Percentiles rank a stretch among this genome's conserved stretches.
phyloP scores from a whole-genome alignment of 1,140 invertebrate genomes.

The Heliothis subflexa region DNA sequence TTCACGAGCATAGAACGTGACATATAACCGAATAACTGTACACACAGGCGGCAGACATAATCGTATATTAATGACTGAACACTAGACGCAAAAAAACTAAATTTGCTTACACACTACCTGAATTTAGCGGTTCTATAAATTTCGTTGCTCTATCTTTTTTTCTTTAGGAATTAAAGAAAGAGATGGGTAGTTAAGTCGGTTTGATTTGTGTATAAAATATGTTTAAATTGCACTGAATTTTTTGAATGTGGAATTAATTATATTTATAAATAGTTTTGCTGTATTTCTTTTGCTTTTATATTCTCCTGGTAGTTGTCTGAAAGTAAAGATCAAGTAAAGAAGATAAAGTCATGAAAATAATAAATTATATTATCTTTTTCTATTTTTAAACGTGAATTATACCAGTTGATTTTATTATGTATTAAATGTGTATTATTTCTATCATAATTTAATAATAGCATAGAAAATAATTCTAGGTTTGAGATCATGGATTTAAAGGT shows the following conservation, averaged over 20 bases:
- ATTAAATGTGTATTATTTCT: too few relatives aligned
- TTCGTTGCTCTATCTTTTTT: background rate
- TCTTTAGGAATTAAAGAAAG: background rate
- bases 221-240: background rate
- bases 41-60: conserved; percentile 56
- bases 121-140: conserved; percentile 10
- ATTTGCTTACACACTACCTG: conserved; percentile 14
- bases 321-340: too few relatives aligned
- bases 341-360: too few relatives aligned
- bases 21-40: conserved; percentile 59
- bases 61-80: conserved; percentile 69
- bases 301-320: too few relatives aligned
- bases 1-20: conserved; percentile 58
- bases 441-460: too few relatives aligned
- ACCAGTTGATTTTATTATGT: too few relatives aligned
- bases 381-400: too few relatives aligned
- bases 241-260: conserved; percentile 24
- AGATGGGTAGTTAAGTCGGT: conserved; percentile 6
- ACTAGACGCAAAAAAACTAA: conserved; percentile 47
- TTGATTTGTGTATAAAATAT: conserved; percentile 13
- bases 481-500: too few relatives aligned
- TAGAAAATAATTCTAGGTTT: too few relatives aligned
- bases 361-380: too few relatives aligned
- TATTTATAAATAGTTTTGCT: background rate
- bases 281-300: background rate